Evolutionary conservation across 1,140 invertebrate species (phyloP).

Genomic region (Scaptodrosophila lebanonensis): DNA sequence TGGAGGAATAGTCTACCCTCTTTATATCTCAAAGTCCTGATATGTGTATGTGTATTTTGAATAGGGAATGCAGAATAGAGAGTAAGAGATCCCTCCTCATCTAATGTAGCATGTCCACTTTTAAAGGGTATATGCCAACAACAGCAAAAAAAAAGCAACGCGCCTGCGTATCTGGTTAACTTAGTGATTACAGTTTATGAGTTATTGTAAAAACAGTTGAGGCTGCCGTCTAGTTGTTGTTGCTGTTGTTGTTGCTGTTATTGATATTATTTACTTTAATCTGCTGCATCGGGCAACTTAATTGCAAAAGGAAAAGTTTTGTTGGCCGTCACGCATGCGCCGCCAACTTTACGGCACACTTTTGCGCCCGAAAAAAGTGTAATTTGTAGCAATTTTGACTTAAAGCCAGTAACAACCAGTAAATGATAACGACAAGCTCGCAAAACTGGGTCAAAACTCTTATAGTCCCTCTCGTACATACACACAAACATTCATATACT

Average conservation of each 20-base stretch:
- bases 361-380: slow-evolving; percentile 69
- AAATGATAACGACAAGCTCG: slow-evolving; percentile 27
- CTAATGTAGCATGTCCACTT: too few relatives aligned
- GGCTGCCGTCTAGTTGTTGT: slow-evolving; percentile 11
- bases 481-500: too few relatives aligned
- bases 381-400: slow-evolving; percentile 69
- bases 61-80: too few relatives aligned
- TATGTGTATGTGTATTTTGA: too few relatives aligned
- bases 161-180: slow-evolving; percentile 4
- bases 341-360: slow-evolving; percentile 53
- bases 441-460: slow-evolving; percentile 67
- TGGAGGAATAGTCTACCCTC: too few relatives aligned
- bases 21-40: too few relatives aligned
- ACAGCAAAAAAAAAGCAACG: too few relatives aligned
- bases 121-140: too few relatives aligned
- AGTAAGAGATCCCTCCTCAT: too few relatives aligned
- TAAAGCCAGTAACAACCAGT: slow-evolving; percentile 20
- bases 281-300: slow-evolving; percentile 62
- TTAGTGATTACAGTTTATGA: slow-evolving; percentile 72
- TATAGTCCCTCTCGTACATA: too few relatives aligned
- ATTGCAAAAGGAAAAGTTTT: slow-evolving; percentile 62
- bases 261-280: slow-evolving; percentile 74
- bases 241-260: slow-evolving; percentile 25
- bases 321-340: neutral
- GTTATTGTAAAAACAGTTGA: slow-evolving; percentile 44